A percentile compares a stretch with the other conserved stretches of the same genome.
Evolutionary conservation across 37 sponge, comb jelly and placozoan genomes (phyloP).

Genomic region (Chondrilla cf. caribensis): DNA sequence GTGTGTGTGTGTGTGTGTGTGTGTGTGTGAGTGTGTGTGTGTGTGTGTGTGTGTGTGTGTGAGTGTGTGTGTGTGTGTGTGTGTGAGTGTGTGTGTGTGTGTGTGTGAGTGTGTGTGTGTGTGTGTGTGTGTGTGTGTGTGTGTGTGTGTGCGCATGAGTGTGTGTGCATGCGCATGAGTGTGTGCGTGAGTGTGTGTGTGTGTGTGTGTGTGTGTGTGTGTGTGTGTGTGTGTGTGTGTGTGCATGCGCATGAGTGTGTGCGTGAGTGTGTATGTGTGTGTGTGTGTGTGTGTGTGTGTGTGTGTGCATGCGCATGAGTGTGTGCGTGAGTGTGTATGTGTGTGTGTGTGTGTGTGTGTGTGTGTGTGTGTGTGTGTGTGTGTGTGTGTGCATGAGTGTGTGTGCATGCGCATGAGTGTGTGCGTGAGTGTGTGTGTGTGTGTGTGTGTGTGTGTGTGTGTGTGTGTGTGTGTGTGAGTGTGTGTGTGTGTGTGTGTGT

Average conservation of each 20-base stretch:
- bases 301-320: no score
- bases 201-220: background rate
- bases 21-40: background rate
- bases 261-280: no score
- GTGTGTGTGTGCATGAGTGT: slow-evolving; percentile 12
- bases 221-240: background rate
- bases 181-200: slow-evolving; percentile 4
- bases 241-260: no score
- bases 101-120: no score
- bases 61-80: no score
- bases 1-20: slow-evolving; percentile 23
- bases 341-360: slow-evolving; percentile 19
- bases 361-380: slow-evolving; percentile 21
- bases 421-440: slow-evolving; percentile 3
- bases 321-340: background rate
- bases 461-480: background rate
- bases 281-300: no score
- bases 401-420: background rate
- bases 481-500: no score
- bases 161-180: no score
- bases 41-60: no score
- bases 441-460: slow-evolving; percentile 24
- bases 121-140: no score
- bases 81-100: no score
- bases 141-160: no score